These are phyloP conservation scores for Liodrosophila aerea DNA, from an alignment of 2,888 invertebrate species.

Conservation along the genomic window DNA sequence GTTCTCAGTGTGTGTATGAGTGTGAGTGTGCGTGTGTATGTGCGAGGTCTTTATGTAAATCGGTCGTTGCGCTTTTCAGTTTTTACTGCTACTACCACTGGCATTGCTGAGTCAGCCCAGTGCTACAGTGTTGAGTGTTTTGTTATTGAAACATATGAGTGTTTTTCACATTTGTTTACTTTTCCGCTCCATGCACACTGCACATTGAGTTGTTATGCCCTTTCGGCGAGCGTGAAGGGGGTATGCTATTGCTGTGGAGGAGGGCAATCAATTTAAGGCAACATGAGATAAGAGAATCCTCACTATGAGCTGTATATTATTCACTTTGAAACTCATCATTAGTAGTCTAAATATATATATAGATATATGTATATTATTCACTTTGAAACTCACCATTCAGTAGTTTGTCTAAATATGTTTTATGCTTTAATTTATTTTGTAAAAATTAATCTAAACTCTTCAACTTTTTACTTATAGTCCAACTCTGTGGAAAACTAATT, in stretches of 20 bases:
- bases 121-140: slow-evolving; percentile 71
- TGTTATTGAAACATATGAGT: slow-evolving; percentile 76
- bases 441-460: no score
- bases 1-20: slow-evolving; percentile 19
- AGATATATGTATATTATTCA: no score
- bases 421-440: no score
- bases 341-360: no score
- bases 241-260: neutral
- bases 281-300: no score
- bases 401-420: no score
- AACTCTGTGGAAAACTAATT: no score
- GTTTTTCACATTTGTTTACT: slow-evolving; percentile 52
- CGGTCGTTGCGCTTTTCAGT: slow-evolving; percentile 67
- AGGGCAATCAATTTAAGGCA: no score
- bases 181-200: slow-evolving; percentile 16
- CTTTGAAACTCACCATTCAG: no score
- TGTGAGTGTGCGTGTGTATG: slow-evolving; percentile 13
- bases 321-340: no score
- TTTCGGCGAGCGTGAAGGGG: neutral
- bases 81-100: slow-evolving; percentile 24
- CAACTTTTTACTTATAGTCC: no score
- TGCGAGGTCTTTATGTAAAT: slow-evolving; percentile 68
- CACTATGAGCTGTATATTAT: no score
- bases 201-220: slow-evolving; percentile 30
- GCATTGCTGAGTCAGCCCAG: slow-evolving; percentile 13